These are phyloP conservation scores for Clarias platycephalus DNA, from an alignment of 2,797 vertebrate species.

Conservation along the genomic window DNA sequence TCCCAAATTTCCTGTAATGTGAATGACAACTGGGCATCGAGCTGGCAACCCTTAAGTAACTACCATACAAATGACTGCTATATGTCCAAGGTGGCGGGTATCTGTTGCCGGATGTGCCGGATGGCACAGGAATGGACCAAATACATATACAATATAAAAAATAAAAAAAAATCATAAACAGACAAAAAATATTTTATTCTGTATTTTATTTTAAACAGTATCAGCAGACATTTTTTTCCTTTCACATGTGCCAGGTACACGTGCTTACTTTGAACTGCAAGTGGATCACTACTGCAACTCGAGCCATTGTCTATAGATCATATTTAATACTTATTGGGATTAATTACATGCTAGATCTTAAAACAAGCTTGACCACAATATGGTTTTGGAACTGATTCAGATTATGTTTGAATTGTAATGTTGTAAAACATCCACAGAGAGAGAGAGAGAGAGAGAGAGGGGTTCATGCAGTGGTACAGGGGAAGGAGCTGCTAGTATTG, in stretches of 20 bases:
- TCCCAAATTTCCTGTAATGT: no score
- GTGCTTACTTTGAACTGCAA: background rate
- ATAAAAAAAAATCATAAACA: no score
- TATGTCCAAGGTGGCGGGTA: no score
- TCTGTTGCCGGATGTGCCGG: no score
- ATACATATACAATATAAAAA: no score
- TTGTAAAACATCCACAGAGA: background rate
- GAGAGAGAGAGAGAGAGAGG: background rate
- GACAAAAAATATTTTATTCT: background rate
- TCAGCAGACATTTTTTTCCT: background rate
- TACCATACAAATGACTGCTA: no score
- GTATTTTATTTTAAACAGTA: background rate
- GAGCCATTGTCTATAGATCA: background rate
- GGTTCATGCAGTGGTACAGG: constrained; percentile 4
- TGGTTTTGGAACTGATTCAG: background rate
- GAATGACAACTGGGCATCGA: no score
- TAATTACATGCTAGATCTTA: background rate
- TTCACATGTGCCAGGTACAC: background rate
- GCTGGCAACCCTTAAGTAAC: no score
- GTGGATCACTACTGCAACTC: background rate
- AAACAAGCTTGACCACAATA: background rate
- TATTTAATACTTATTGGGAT: background rate
- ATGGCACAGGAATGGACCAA: no score
- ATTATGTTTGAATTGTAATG: background rate
- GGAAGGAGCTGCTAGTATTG: constrained; percentile 67